Conservation (phyloP, 2,113 vertebrate genomes). For the Smithornis capensis region DNA sequence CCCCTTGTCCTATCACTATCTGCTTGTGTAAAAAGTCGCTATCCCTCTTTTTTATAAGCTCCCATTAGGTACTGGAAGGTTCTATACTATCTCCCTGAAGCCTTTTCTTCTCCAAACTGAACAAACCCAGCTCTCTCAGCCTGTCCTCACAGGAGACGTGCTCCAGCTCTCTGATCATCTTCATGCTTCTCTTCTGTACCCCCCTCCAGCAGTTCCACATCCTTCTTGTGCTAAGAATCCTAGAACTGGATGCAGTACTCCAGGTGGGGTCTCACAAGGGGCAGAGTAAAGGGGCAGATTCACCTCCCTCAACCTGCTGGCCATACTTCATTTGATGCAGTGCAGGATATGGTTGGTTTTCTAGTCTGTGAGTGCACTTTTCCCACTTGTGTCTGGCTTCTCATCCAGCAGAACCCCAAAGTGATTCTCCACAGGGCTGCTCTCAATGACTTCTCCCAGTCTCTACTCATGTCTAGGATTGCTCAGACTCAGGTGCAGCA, state of each 20-base stretch:
- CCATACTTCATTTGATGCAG: not conserved
- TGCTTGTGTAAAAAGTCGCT: fast-evolving
- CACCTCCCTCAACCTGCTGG: not conserved
- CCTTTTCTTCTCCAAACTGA: not conserved
- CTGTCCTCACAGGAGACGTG: not conserved
- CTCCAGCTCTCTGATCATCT: not conserved
- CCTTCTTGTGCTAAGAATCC: not conserved
- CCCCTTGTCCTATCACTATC: not conserved
- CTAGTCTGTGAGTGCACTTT: not conserved
- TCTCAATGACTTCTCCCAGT: not conserved
- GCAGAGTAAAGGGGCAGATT: not conserved
- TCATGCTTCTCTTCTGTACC: not conserved
- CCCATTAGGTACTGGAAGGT: not conserved
- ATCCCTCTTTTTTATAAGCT: not conserved
- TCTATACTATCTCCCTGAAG: not conserved
- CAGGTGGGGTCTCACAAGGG: not conserved
- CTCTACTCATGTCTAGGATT: not conserved
- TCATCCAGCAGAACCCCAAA: not conserved
- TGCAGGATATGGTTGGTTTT: not conserved
- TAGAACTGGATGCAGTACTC: not conserved
- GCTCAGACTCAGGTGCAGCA: not conserved
- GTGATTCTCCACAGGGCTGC: not conserved
- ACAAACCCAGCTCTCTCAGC: not conserved
- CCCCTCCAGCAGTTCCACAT: not conserved
- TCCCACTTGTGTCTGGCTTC: not conserved